phyloP scores from a whole-genome alignment of 2,888 invertebrate genomes.

The Schrankia costaestrigalis region DNA sequence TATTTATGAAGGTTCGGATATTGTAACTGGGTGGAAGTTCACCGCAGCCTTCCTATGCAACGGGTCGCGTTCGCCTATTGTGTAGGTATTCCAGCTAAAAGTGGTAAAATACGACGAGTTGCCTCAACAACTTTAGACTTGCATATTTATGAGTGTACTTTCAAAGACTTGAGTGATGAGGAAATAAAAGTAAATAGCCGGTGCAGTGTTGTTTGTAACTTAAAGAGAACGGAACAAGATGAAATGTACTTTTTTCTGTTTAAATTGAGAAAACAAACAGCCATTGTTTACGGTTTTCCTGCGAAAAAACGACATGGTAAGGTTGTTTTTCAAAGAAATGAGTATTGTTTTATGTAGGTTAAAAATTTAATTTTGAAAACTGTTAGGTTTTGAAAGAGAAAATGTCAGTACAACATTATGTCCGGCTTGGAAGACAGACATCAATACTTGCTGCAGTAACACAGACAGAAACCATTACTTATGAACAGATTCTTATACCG shows the following conservation, averaged over 20 bases:
- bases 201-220: slow-evolving; percentile 50
- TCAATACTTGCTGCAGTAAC: too few relatives aligned
- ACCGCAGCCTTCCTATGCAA: slow-evolving; percentile 50
- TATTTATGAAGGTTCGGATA: slow-evolving; percentile 71
- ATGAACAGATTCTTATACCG: too few relatives aligned
- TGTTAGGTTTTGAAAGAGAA: too few relatives aligned
- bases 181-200: slow-evolving; percentile 63
- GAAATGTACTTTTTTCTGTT: slow-evolving; percentile 29
- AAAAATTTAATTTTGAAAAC: too few relatives aligned
- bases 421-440: too few relatives aligned
- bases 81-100: slow-evolving; percentile 59
- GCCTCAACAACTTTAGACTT: slow-evolving; percentile 59
- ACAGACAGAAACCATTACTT: too few relatives aligned
- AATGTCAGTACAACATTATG: too few relatives aligned
- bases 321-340: too few relatives aligned
- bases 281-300: too few relatives aligned
- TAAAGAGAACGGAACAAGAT: slow-evolving; percentile 39
- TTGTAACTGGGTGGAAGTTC: slow-evolving; percentile 62
- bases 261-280: slow-evolving; percentile 15
- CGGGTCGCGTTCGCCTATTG: slow-evolving; percentile 52
- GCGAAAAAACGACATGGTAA: too few relatives aligned
- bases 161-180: slow-evolving; percentile 69
- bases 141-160: slow-evolving; percentile 73
- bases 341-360: too few relatives aligned
- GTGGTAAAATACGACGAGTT: slow-evolving; percentile 62